Percentiles rank a stretch among this genome's conserved stretches.
Conservation (phyloP, 2,113 vertebrate species). For the Caranx melampygus region DNA sequence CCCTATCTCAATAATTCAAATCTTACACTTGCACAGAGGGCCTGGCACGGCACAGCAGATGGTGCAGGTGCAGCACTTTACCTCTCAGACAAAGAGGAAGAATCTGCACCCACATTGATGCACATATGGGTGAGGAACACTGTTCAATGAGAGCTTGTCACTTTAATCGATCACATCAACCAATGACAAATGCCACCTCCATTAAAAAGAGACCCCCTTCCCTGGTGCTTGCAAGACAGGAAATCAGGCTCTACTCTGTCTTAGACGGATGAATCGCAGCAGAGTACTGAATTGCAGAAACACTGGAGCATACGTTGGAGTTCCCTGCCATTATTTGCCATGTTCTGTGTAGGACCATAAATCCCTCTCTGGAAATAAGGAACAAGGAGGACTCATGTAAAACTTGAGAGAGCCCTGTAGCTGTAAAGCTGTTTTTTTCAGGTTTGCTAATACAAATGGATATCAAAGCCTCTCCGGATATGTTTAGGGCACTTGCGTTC, state of each 20-base stretch:
- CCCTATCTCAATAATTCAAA: constrained; percentile 52
- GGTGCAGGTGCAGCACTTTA: constrained; percentile 52
- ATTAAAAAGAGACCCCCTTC: constrained; percentile 50
- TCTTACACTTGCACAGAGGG: constrained; percentile 38
- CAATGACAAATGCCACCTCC: constrained; percentile 55
- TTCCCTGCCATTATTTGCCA: constrained; percentile 19
- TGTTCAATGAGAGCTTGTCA: constrained; percentile 53
- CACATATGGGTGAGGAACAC: constrained; percentile 53
- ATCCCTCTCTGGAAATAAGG: constrained; percentile 10
- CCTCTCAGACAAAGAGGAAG: constrained; percentile 33
- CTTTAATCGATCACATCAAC: constrained; percentile 68
- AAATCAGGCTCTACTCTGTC: constrained; percentile 39
- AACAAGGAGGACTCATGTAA: not conserved
- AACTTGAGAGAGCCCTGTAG: constrained; percentile 5
- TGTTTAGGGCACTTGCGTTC: constrained; percentile 19
- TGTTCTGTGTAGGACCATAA: constrained; percentile 17
- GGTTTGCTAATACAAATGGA: constrained; percentile 10
- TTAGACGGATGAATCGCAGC: constrained; percentile 50
- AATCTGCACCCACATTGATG: constrained; percentile 42
- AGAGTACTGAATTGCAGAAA: constrained; percentile 55
- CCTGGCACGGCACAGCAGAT: constrained; percentile 63
- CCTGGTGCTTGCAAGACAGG: constrained; percentile 40
- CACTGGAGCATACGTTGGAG: not conserved
- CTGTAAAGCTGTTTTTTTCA: constrained; percentile 11
- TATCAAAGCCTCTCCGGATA: constrained; percentile 28